Conservation (phyloP, 2,888 invertebrate genomes). For the Branchipolynoe longqiensis region DNA sequence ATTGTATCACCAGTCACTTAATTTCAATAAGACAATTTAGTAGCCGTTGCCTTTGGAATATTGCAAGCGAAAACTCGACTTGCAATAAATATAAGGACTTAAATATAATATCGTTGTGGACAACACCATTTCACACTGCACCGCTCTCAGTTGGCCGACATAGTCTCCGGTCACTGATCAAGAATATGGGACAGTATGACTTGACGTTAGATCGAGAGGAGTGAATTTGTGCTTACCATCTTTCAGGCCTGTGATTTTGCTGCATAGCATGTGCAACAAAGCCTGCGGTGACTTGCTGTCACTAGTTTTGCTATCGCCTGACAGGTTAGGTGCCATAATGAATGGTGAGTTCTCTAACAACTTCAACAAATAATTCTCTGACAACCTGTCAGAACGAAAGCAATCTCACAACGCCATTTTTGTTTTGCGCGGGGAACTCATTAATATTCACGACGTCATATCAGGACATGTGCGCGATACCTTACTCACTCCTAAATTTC, state of each 20-base stretch:
- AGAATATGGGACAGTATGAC: too few species aligned
- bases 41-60: too few species aligned
- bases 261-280: conserved; percentile 60
- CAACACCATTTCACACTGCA: too few species aligned
- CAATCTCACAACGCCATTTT: conserved; percentile 46
- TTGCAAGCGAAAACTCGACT: too few species aligned
- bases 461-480: conserved; percentile 17
- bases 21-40: too few species aligned
- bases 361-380: not conserved
- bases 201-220: not conserved
- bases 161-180: too few species aligned
- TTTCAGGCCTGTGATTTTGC: conserved; percentile 65
- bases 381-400: conserved; percentile 42
- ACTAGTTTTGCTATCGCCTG: conserved; percentile 44
- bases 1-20: too few species aligned
- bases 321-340: conserved; percentile 28
- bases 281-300: conserved; percentile 59
- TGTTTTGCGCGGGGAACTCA: conserved; percentile 54
- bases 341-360: not conserved
- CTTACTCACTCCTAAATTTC: not conserved
- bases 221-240: conserved; percentile 62
- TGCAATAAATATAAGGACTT: too few species aligned
- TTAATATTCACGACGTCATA: conserved; percentile 38
- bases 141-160: too few species aligned
- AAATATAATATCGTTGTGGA: too few species aligned